Base-by-base conservation (phyloP, 2,113 vertebrate species). In the Chionodraco myersi region DNA sequence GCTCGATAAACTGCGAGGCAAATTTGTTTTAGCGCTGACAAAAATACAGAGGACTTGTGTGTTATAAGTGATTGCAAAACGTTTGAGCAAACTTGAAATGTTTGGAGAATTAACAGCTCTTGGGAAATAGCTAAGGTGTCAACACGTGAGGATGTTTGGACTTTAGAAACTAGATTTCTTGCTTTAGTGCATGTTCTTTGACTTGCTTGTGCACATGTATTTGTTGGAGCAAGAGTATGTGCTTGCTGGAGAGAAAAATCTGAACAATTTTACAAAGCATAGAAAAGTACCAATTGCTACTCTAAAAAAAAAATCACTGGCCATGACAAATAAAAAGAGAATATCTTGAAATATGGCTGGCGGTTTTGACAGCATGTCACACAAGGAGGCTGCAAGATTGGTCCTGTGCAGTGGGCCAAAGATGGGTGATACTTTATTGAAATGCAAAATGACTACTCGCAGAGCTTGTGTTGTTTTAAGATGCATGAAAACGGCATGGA, bases 391-490 rank as follows among this genome's bases (percentile, higher is more conserved):
- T 13, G 15, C 63, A 47, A 84, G 75, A 90, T 88, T 76, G 88
- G 84, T 86, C 82, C 86, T 90, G 88, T 88, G 88, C 92, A 89
- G 70, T 44, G 79, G 86, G 77, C 87, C 86, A 89, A 82, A 87
- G 76, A 90, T 61, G 80, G 88, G 85, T 67, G 87, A 81, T 87
- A 61, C 88, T 88, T 90, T 92, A 91, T 92, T 93, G 92, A 93
- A 93, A 94, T 92, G 90, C 88, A 86, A 88, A 91, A 89, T 77
- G 84, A 89, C 75, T 82, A 64, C 86, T 82, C 74, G 54, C 72
- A 75, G 87, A 84, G 92, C 49, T 73, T 74, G 47, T 88, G 87
- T 92, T 93, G 92, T 93, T 94, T 92, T 90, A 89, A 92, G 88
- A 93, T 92, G 88, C 92, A 92, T 87, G 86, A 88, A 84, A 92